Evolutionary conservation across 2,113 vertebrate species (phyloP), one percentile per base, ranked within the genome.

Genomic region (Uria aalge): DNA sequence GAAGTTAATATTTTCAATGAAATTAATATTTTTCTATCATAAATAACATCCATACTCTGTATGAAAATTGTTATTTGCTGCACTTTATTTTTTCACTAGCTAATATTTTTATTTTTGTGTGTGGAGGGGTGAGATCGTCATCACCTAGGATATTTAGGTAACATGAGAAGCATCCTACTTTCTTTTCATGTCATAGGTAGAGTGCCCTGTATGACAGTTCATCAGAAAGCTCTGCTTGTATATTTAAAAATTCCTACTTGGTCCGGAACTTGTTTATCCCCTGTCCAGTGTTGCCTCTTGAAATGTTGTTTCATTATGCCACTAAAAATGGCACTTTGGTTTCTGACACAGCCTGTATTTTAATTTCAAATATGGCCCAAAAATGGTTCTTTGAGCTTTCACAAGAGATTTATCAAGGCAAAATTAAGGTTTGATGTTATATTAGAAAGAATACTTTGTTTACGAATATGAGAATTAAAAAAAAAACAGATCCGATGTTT

Each of bases 161-260:
- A 24, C 12, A 69, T n/a, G 11, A 53, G 20, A 20, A 67, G 5
- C n/a, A 10, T n/a, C 15, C 24, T 53, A 16, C 8, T 38, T 34
- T 68, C 55, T 68, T 48, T 36, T 19, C 36, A 21, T 30, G 18
- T 48, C 19, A 41, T 16, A 27, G 7, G 27, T 43, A 29, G 12
- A 55, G 15, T 32, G 30, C 3, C 11, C 41, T 59, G 52, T 12
- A 5, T 47, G 40, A 38, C 27, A 30, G 19, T 45, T 76, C 52
- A 92, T 34, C 26, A 78, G 45, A 84, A 72, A 72, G 20, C 16
- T 74, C 12, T 60, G 12, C 23, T 56, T 67, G 18, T 36, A 32
- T 29, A n/a, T 26, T 40, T 8, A n/a, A 71, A 88, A 32, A 22
- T 1, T 2, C 13, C 11, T 78, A 34, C 26, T 55, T 1, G 0